Base-by-base conservation (phyloP, 2,888 invertebrate species). In the Baccha elongata region DNA sequence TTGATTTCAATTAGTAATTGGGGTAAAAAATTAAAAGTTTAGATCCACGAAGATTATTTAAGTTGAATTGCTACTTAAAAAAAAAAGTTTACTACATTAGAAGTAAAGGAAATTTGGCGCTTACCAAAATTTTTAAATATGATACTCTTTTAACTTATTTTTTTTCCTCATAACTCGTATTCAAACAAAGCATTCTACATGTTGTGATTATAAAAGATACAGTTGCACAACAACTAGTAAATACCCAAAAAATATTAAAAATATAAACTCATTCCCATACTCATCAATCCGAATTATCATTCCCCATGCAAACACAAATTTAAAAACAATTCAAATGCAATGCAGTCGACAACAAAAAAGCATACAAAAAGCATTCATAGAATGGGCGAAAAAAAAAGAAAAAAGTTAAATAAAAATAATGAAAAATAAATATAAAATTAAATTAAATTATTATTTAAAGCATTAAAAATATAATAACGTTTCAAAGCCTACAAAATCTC, bases 401-500 rank as follows among this genome's bases (percentile, higher is more conserved):
- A 5, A 0, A 10, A 29, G 26, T 29, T 13, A 15, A 32, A 3
- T 52, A 3, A 17, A 17, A 29, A 3, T 32, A 11, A 52, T 15
- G 4, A 17, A 52, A 3, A 13, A 8, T 37, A 7, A 8, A n/a
- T 21, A 21, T 19, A 32, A 52, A 17, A 29, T 10, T 13, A 26
- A 13, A 23, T 23, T 13, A 23, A 50, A 50, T 50, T 13, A 11
- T 11, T 15, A 10, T 0, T 21, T 1, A 48, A 52, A 52, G 29
- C 29, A 3, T 29, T 10, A 29, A 52, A 29, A 32, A 11, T 13
- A 52, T 10, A 32, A 17, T 7, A 32, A 11, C n/a, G 15, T 17
- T 23, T 19, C 23, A 62, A 64, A 64, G 64, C 48, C 64, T 64
- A 17, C 13, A 19, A 46, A 48, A 32, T 53, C 11, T 53, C 52